These are phyloP conservation scores for Antennarius striatus DNA, from an alignment of 2,113 vertebrate genomes.

Conservation along the genomic window DNA sequence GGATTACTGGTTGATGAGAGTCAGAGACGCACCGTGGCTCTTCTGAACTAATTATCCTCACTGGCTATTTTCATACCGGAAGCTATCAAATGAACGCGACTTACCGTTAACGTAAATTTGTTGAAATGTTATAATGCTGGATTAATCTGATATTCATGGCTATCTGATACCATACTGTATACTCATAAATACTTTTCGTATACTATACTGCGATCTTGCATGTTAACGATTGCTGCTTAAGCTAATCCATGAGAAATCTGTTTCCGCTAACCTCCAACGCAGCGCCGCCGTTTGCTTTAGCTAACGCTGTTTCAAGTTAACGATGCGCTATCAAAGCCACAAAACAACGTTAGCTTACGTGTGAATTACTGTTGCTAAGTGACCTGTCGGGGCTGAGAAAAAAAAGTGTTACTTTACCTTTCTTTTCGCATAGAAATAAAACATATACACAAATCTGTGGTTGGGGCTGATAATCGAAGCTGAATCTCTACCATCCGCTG, in stretches of 20 bases:
- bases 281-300: slow-evolving; percentile 24
- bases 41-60: slow-evolving; percentile 33
- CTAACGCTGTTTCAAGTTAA: not conserved
- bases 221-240: slow-evolving; percentile 53
- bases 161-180: not conserved
- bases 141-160: not conserved
- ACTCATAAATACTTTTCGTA: too few species aligned
- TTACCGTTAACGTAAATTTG: slow-evolving; percentile 4
- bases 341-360: not conserved
- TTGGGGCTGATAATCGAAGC: slow-evolving; percentile 27
- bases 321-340: too few species aligned
- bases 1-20: not conserved
- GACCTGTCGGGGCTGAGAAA: not conserved
- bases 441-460: slow-evolving; percentile 54
- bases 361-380: accelerated
- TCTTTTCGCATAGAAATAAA: slow-evolving; percentile 23
- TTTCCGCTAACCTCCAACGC: slow-evolving; percentile 65
- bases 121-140: not conserved
- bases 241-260: slow-evolving; percentile 64
- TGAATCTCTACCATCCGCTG: slow-evolving; percentile 61
- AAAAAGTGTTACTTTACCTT: slow-evolving; percentile 34
- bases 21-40: not conserved
- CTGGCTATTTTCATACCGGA: slow-evolving; percentile 34
- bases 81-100: slow-evolving; percentile 23
- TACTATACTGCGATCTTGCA: slow-evolving; percentile 8